Evolutionary conservation across 64 coral and sea anemone genomes (phyloP), one percentile per base, ranked within the genome.

Genomic region (Pocillopora verrucosa): DNA sequence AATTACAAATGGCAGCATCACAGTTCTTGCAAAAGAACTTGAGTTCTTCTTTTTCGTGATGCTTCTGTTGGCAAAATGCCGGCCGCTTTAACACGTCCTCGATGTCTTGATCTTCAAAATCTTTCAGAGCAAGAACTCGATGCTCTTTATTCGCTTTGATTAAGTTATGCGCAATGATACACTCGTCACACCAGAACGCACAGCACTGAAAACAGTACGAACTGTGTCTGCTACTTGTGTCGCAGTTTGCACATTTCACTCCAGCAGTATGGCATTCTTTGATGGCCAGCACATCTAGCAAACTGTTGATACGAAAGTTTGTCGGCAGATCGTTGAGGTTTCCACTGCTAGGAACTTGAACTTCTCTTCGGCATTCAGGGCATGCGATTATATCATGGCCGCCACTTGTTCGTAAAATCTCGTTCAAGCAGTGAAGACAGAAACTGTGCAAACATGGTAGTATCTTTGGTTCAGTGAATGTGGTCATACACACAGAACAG

Each of bases 1-100:
- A 24, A 24, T 69, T 69, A n/a, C 65, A 69, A 69, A 69, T 22
- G 65, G 65, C 65, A 22, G 3, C 65, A 10, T 69, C 65, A 69
- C 65, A 69, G 65, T 69, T n/a, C 65, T 69, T 69, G 19, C 65
- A 69, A 69, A 69, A 69, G 65, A 69, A 69, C 65, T 69, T 69
- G 5, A 69, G 24, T n/a, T 69, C 65, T 69, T 69, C 65, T n/a
- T 69, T 20, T 69, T 69, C 65, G 20, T 69, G 65, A n/a, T 69
- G 65, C 19, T 69, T 69, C 65, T 69, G 65, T n/a, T 2, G 11
- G 34, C 73, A 75, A 75, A 75, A 75, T 75, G 73, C 15, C 16
- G 73, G 73, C 36, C 34, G 73, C 34, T 75, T 75, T 4, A 69
- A 69, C 1, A 69, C 65, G 0, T 69, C 65, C 19, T 69, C 65